Evolutionary conservation across 2,888 invertebrate species (phyloP).

Genomic region (Mylabris sibirica): DNA sequence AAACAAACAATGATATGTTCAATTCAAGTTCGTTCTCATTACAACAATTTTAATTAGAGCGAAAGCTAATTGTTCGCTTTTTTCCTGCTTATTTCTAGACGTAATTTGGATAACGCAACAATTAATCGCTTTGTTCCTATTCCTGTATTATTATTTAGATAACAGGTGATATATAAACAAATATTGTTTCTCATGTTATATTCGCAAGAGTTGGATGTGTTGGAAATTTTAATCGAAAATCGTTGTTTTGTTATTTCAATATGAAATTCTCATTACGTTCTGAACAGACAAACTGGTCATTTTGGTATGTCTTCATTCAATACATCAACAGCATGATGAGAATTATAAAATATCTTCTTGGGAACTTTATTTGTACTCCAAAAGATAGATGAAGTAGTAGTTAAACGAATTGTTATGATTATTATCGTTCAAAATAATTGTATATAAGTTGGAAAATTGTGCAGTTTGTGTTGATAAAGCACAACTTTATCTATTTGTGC

Average conservation of each 20-base stretch:
- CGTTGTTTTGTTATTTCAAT: background rate
- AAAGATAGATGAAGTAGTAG: background rate
- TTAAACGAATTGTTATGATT: background rate
- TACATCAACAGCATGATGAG: background rate
- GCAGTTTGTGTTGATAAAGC: background rate
- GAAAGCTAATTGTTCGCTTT: background rate
- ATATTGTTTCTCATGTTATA: conserved; percentile 2
- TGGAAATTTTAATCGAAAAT: conserved; percentile 1
- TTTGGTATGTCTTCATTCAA: background rate
- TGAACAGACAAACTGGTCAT: background rate
- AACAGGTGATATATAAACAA: background rate
- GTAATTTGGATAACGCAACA: conserved; percentile 3
- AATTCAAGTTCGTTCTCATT: conserved; percentile 7
- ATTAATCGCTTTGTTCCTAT: background rate
- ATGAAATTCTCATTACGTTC: background rate
- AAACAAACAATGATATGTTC: background rate
- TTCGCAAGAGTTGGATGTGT: conserved; percentile 7
- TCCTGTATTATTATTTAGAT: background rate
- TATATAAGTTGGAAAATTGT: background rate
- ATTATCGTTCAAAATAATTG: background rate
- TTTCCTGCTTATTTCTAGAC: background rate
- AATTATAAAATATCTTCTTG: background rate
- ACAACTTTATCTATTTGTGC: background rate
- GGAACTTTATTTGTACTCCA: background rate
- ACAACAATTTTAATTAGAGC: conserved; percentile 10